Percentiles rank a stretch among this genome's conserved stretches.
phyloP scores from a whole-genome alignment of 2,888 invertebrate species.

The Brenthis ino region DNA sequence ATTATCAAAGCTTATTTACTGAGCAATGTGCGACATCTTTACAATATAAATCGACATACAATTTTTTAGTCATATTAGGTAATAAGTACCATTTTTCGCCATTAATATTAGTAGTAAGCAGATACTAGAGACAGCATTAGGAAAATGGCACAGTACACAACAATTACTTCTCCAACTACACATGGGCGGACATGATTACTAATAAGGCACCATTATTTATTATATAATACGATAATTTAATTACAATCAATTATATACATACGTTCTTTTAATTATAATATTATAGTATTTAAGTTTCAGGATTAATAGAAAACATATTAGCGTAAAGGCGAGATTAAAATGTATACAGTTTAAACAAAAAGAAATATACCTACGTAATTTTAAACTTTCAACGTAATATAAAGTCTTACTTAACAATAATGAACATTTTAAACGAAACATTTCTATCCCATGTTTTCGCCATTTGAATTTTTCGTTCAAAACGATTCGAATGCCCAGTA shows the following conservation, averaged over 20 bases:
- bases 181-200: constrained; percentile 72
- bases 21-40: neutral
- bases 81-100: too few species aligned
- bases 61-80: constrained; percentile 2
- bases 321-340: too few species aligned
- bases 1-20: neutral
- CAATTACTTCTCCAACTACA: constrained; percentile 30
- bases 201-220: constrained; percentile 70
- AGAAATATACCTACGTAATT: neutral
- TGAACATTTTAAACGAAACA: neutral
- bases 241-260: constrained; percentile 5
- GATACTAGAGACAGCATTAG: constrained; percentile 21
- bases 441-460: too few species aligned
- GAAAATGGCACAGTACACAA: constrained; percentile 43
- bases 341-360: neutral
- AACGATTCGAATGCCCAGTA: too few species aligned
- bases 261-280: neutral
- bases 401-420: neutral
- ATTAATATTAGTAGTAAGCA: constrained; percentile 1
- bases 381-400: neutral
- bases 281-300: neutral
- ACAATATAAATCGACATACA: neutral
- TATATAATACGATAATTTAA: constrained; percentile 25
- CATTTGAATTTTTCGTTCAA: too few species aligned
- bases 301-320: too few species aligned